A percentile compares a stretch with the other conserved stretches of the same genome.
Evolutionary conservation across 1,140 invertebrate species (phyloP).

Genomic region (Gyrodactylus salaris): DNA sequence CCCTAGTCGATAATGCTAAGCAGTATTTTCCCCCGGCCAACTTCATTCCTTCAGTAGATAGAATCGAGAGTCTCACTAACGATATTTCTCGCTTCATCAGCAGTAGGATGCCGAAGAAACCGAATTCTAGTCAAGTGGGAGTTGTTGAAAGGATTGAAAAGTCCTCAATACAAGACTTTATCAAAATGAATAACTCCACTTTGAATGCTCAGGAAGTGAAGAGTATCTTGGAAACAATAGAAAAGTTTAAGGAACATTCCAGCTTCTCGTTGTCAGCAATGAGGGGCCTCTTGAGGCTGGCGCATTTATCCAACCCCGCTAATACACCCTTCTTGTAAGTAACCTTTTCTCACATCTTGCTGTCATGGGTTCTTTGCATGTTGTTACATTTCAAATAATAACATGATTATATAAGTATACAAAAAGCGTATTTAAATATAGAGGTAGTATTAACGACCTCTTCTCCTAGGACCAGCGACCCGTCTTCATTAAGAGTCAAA

Average conservation of each 20-base stretch:
- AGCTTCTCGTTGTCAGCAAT: neutral
- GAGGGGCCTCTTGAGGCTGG: neutral
- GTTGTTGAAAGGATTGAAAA: neutral
- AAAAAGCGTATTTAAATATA: too few species aligned
- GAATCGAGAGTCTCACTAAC: neutral
- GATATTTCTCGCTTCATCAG: neutral
- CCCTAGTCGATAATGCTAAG: neutral
- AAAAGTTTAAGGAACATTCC: neutral
- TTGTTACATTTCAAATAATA: neutral
- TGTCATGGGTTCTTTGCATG: too few species aligned
- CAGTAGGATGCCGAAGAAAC: neutral
- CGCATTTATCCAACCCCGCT: neutral
- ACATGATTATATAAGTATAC: too few species aligned
- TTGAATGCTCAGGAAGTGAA: neutral
- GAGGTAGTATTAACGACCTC: too few species aligned
- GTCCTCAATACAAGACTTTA: neutral
- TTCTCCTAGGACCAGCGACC: neutral
- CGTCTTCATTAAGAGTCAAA: neutral
- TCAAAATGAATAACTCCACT: too few species aligned
- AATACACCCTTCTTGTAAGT: neutral
- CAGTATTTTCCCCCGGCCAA: neutral
- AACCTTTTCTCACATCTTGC: too few species aligned
- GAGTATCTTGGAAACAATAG: neutral
- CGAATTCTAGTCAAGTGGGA: neutral
- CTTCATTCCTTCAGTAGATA: neutral